Conservation (phyloP, 2,797 vertebrate species). For the Neosalanx taihuensis region DNA sequence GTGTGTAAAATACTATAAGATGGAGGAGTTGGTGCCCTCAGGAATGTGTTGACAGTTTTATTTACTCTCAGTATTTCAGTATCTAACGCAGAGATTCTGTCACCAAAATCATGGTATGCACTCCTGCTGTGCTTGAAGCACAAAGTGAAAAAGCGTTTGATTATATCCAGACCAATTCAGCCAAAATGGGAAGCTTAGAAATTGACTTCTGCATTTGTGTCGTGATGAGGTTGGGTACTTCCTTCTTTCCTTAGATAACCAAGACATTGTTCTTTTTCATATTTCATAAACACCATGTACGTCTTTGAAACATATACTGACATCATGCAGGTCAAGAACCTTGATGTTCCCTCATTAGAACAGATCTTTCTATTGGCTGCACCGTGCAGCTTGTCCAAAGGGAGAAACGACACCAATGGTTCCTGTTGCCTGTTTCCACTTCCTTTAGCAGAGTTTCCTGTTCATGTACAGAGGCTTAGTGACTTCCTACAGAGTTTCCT, state of each 20-base stretch:
- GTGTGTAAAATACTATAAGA: background rate
- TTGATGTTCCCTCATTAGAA: constrained; percentile 9
- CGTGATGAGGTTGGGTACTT: background rate
- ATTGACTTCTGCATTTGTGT: background rate
- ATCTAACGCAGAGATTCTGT: background rate
- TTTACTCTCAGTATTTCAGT: background rate
- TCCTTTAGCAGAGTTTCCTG: no score
- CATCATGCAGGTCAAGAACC: constrained; percentile 16
- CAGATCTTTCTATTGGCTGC: constrained; percentile 3
- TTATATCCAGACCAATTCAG: constrained; percentile 9
- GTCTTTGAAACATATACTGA: constrained; percentile 12
- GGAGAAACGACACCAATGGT: background rate
- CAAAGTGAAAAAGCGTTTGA: constrained; percentile 15
- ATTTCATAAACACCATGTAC: background rate
- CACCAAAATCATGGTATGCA: background rate
- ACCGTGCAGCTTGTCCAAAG: constrained; percentile 2
- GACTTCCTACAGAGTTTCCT: background rate
- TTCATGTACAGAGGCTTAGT: no score
- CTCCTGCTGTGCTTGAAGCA: background rate
- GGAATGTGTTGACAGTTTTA: no score
- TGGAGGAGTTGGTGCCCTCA: no score
- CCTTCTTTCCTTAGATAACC: constrained; percentile 19
- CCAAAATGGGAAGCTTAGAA: background rate
- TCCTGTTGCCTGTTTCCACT: constrained; percentile 12
- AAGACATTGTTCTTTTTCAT: constrained; percentile 10